A percentile compares a stretch with the other conserved stretches of the same genome.
Evolutionary conservation across 1,140 invertebrate genomes (phyloP).

Genomic region (Penaeus indicus): DNA sequence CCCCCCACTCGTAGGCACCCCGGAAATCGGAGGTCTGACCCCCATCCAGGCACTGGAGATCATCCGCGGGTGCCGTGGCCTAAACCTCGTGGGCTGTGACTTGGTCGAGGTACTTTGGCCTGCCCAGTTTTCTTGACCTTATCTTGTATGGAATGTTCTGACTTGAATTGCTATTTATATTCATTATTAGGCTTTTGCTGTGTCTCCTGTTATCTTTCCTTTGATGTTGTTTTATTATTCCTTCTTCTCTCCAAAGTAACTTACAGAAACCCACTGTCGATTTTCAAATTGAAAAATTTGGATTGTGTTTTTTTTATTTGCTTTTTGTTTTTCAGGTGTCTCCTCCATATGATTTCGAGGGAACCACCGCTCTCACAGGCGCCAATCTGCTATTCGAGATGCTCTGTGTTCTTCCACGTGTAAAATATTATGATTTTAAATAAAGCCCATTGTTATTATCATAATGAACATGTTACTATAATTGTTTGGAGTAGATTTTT

Average conservation of each 20-base stretch:
- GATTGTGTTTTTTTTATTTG: background rate
- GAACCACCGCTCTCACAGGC: constrained; percentile 48
- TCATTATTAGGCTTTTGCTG: too few relatives aligned
- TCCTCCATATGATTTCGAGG: constrained; percentile 56
- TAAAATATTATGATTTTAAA: background rate
- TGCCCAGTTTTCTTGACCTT: background rate
- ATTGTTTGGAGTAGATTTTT: background rate
- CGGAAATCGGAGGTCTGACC: constrained; percentile 37
- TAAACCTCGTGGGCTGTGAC: constrained; percentile 50
- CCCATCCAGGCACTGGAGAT: constrained; percentile 52
- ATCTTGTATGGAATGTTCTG: background rate
- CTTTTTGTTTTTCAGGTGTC: constrained; percentile 26
- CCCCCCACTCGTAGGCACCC: background rate
- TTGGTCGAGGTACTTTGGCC: constrained; percentile 38
- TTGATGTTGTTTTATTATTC: too few relatives aligned
- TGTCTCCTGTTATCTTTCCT: too few relatives aligned
- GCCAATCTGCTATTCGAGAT: constrained; percentile 56
- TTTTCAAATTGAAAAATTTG: background rate
- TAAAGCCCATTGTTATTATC: background rate
- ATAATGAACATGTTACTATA: background rate
- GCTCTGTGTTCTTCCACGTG: constrained; percentile 42
- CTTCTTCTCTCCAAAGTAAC: too few relatives aligned
- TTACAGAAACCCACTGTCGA: too few relatives aligned
- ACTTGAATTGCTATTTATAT: too few relatives aligned
- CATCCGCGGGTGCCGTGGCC: constrained; percentile 41